Evolutionary conservation across 1,140 invertebrate species (phyloP).

Genomic region (Archivesica marissinica): DNA sequence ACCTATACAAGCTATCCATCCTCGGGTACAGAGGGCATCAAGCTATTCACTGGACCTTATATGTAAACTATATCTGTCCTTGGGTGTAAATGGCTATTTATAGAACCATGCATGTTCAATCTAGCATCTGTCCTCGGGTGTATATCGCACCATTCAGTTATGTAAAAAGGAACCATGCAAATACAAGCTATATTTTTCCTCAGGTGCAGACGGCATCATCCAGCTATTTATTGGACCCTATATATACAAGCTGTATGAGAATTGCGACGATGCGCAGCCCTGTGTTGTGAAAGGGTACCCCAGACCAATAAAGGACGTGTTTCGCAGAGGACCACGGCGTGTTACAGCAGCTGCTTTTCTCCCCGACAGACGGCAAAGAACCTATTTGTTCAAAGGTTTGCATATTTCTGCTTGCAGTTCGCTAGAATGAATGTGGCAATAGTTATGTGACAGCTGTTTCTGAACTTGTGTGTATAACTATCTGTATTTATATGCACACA

Average conservation of each 20-base stretch:
- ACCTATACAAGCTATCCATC: no score
- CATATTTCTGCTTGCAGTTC: no score
- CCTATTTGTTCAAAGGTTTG: constrained; percentile 36
- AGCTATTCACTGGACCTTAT: no score
- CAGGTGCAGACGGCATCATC: not conserved
- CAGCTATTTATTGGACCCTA: not conserved
- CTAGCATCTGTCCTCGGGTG: not conserved
- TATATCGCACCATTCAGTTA: not conserved
- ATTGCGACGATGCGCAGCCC: no score
- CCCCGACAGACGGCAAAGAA: constrained; percentile 26
- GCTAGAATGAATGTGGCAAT: no score
- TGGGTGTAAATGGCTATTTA: no score
- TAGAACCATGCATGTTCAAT: not conserved
- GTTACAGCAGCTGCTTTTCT: not conserved
- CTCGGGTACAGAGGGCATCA: no score
- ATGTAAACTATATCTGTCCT: no score
- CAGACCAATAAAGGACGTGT: constrained; percentile 10
- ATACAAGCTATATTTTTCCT: not conserved
- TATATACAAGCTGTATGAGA: not conserved
- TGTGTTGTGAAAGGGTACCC: not conserved
- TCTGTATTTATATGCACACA: no score
- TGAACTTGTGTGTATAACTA: no score
- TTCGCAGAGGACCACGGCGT: constrained; percentile 5
- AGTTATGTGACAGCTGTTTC: no score
- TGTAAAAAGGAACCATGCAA: not conserved